Percentiles rank a stretch among this genome's conserved stretches.
phyloP scores from a whole-genome alignment of 2,113 vertebrate genomes.

The Eurypyga helias region DNA sequence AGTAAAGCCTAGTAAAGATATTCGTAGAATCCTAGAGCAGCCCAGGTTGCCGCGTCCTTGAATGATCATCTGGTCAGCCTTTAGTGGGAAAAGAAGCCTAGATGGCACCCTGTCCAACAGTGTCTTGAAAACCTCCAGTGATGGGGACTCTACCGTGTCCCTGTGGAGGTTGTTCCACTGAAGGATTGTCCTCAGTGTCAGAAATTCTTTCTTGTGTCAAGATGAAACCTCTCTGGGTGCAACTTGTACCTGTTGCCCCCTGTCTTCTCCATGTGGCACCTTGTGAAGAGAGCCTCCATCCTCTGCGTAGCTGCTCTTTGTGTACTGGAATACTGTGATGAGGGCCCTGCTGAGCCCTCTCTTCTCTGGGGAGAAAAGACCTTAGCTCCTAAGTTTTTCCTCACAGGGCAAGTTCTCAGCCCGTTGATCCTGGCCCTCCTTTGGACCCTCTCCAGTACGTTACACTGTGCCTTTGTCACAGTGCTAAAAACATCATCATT shows the following conservation, averaged over 20 bases:
- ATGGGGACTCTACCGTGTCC: background rate
- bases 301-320: background rate
- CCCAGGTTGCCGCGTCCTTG: background rate
- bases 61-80: background rate
- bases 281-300: background rate
- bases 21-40: background rate
- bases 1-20: background rate
- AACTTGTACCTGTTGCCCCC: background rate
- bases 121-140: background rate
- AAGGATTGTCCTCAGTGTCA: background rate
- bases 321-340: background rate
- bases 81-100: background rate
- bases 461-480: background rate
- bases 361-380: background rate
- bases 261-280: background rate
- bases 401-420: background rate
- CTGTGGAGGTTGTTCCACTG: background rate
- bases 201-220: background rate
- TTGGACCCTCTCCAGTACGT: background rate
- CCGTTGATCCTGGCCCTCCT: background rate
- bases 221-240: background rate
- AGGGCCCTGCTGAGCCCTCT: background rate
- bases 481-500: background rate
- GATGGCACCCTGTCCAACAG: fast-evolving
- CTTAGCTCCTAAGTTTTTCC: background rate